phyloP scores from a whole-genome alignment of 1,140 invertebrate genomes.

The Drosophila triauraria region DNA sequence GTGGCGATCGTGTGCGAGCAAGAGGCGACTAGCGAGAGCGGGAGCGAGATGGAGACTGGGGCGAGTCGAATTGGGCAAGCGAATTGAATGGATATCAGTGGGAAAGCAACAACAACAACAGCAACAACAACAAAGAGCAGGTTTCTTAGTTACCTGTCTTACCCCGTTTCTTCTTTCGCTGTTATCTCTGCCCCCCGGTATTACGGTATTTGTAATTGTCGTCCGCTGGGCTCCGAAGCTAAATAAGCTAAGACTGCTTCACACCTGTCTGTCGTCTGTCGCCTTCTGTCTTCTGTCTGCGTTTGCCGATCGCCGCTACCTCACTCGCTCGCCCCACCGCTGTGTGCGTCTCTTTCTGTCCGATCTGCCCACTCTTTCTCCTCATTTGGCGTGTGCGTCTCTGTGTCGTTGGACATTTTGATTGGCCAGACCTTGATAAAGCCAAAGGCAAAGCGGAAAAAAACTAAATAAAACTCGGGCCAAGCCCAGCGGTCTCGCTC shows the following conservation, averaged over 20 bases:
- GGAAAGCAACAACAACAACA: constrained; percentile 7
- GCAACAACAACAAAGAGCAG: constrained; percentile 48
- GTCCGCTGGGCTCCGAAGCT: constrained; percentile 10
- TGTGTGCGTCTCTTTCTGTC: constrained; percentile 9
- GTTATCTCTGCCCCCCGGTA: constrained; percentile 56
- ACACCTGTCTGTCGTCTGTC: constrained; percentile 58
- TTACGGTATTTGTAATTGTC: constrained; percentile 74
- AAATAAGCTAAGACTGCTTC: constrained; percentile 62
- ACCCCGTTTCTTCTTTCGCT: constrained; percentile 5
- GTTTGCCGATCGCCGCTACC: constrained; percentile 13
- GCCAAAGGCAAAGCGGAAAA: constrained; percentile 28
- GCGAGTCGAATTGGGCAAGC: constrained; percentile 57
- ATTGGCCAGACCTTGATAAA: constrained; percentile 82
- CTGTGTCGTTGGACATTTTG: constrained; percentile 70
- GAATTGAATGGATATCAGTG: constrained; percentile 73
- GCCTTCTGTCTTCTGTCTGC: constrained; percentile 1
- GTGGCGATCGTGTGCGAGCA: constrained; percentile 38
- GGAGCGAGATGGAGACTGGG: constrained; percentile 24
- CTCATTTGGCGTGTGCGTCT: constrained; percentile 46
- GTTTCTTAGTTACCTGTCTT: constrained; percentile 44
- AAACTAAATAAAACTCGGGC: constrained; percentile 25
- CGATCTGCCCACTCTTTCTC: constrained; percentile 26
- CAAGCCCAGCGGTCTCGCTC: constrained; percentile 47
- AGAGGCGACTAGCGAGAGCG: constrained; percentile 29
- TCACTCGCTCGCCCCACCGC: no score